Evolutionary conservation across 2,888 invertebrate genomes (phyloP).

Genomic region (Diabrotica balteata): DNA sequence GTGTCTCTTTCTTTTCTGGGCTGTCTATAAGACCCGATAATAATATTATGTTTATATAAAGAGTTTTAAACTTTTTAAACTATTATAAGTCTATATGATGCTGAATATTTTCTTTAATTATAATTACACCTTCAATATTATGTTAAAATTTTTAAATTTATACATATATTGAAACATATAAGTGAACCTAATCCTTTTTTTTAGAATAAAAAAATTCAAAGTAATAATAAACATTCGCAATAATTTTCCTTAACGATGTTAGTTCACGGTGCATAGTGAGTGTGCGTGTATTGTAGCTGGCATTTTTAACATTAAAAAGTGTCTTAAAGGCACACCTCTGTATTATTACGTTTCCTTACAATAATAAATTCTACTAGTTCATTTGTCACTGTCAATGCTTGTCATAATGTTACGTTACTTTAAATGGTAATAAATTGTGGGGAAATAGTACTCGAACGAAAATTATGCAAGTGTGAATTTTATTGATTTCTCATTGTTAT

Average conservation of each 20-base stretch:
- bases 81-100: too few species aligned
- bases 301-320: slow-evolving; percentile 13
- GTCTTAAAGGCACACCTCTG: slow-evolving; percentile 18
- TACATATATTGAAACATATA: too few species aligned
- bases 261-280: background rate
- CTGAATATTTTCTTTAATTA: too few species aligned
- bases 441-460: slow-evolving; percentile 15
- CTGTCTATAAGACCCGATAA: too few species aligned
- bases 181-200: too few species aligned
- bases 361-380: slow-evolving; percentile 21
- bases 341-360: slow-evolving; percentile 11
- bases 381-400: slow-evolving; percentile 20
- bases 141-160: too few species aligned
- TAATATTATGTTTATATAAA: too few species aligned
- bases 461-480: slow-evolving; percentile 23
- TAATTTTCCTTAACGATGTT: slow-evolving; percentile 5
- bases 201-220: too few species aligned
- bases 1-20: too few species aligned
- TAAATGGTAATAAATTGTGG: slow-evolving; percentile 9
- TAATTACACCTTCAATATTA: too few species aligned
- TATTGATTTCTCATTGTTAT: slow-evolving; percentile 21
- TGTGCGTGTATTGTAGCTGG: slow-evolving; percentile 9
- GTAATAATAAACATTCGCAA: slow-evolving; percentile 3
- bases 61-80: too few species aligned
- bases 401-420: slow-evolving; percentile 13